Evolutionary conservation across 2,797 vertebrate species (phyloP).

Genomic region (Periophthalmus magnuspinnatus): DNA sequence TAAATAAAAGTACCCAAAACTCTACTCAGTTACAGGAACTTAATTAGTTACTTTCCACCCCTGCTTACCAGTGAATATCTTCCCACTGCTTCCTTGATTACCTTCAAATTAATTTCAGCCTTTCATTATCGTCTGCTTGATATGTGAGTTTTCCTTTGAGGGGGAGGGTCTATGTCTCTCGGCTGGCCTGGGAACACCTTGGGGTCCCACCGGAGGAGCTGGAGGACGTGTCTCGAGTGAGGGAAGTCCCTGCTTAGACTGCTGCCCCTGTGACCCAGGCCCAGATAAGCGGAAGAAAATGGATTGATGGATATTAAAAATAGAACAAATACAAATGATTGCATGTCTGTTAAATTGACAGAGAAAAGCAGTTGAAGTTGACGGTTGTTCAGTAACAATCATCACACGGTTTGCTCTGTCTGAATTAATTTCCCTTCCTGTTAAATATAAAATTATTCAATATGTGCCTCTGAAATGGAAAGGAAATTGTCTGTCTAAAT

Average conservation of each 20-base stretch:
- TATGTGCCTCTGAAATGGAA: not conserved
- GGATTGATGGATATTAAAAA: not conserved
- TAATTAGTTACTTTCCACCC: no score
- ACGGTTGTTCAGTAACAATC: conserved; percentile 13
- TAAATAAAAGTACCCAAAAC: no score
- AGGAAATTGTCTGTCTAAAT: conserved; percentile 5
- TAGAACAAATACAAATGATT: not conserved
- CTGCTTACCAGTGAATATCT: no score
- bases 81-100: no score
- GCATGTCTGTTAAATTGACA: not conserved
- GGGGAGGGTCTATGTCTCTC: no score
- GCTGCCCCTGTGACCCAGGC: no score
- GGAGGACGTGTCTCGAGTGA: no score
- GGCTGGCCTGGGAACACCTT: no score
- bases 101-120: not conserved
- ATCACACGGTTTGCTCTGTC: not conserved
- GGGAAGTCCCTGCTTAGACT: no score
- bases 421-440: not conserved
- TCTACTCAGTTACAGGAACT: no score
- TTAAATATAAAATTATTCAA: not conserved
- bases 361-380: conserved; percentile 16
- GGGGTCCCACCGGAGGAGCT: no score
- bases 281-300: no score
- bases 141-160: not conserved
- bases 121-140: not conserved